Evolutionary conservation across 2,113 vertebrate species (phyloP).

Genomic region (Numenius arquata): DNA sequence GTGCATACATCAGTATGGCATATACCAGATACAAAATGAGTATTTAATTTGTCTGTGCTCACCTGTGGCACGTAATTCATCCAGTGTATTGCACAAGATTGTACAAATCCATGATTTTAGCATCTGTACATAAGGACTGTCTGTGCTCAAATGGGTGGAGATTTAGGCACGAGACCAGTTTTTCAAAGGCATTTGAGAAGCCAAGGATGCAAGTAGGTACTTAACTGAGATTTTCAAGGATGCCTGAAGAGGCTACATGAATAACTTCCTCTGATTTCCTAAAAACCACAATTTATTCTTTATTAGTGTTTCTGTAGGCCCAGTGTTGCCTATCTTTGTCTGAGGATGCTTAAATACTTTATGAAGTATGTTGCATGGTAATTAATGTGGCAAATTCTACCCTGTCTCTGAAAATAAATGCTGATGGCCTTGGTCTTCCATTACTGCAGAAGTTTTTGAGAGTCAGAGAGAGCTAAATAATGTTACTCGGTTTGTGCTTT

Average conservation of each 20-base stretch:
- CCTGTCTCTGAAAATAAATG: not conserved
- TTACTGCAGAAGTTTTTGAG: not conserved
- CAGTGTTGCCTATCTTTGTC: not conserved
- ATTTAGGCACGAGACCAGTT: not conserved
- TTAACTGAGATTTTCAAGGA: not conserved
- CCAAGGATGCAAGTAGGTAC: not conserved
- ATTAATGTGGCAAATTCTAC: not conserved
- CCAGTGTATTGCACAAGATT: not conserved
- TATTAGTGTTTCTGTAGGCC: not conserved
- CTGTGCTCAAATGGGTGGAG: not conserved
- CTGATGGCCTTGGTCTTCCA: not conserved
- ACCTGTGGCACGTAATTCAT: not conserved
- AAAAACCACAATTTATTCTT: not conserved
- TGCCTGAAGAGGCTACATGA: not conserved
- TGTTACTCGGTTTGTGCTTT: not conserved
- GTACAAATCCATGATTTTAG: not conserved
- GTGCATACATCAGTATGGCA: not conserved
- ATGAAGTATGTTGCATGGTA: not conserved
- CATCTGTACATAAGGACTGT: not conserved
- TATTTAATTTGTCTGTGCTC: not conserved
- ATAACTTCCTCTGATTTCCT: not conserved
- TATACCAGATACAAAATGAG: not conserved
- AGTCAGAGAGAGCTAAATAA: not conserved
- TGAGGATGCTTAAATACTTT: not conserved
- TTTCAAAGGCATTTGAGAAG: not conserved